Base-by-base conservation (phyloP, 2,888 invertebrate genomes). In the Saturnia pavonia region DNA sequence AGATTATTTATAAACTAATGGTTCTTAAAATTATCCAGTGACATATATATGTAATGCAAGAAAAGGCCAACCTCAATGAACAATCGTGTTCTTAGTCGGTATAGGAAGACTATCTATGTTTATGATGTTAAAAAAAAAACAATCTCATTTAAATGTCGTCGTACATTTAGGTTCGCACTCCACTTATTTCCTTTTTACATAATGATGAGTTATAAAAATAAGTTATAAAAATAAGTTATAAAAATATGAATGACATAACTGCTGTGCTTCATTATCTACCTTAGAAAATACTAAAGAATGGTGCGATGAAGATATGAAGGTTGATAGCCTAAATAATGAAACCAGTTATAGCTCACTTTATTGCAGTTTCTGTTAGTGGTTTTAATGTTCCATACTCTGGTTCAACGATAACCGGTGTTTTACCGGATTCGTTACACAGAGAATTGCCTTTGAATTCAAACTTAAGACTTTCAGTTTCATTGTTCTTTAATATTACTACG, bases 381-480 rank as follows among this genome's bases (percentile, higher is more conserved):
- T 86, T 83, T 54, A 96, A 76, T 43, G 85, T 82, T 66, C 95
- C 96, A 8, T 81, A 78, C 71, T 93, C 87, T 0, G 96, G 96
- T 14, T 89, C 85, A 1, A 95, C 89, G 1, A 84, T 76, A 19
- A 96, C 86, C 42, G 90, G 91, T 65, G 95, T 94, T 74, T 91
- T 88, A 8, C 94, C 92, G 27, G 93, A 94, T 77, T 95, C 95
- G 43, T 95, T 93, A 73, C 91, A 93, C 67, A 95, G 80, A 1
- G 95, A 95, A 72, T 94, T 90, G 16, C 94, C 93, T 74, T 90
- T 87, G 72, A 96, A 94, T 74, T 91, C 89, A 80, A 95, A 96
- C 22, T 87, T 82, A 0, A 96, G 80, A 43, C 86, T 77, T 74
- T 94, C 88, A 19, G 86, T 85, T 81, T 96, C 96, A 48, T 92